Base-by-base conservation (phyloP, 2,888 invertebrate genomes). In the Balanococcus diminutus region DNA sequence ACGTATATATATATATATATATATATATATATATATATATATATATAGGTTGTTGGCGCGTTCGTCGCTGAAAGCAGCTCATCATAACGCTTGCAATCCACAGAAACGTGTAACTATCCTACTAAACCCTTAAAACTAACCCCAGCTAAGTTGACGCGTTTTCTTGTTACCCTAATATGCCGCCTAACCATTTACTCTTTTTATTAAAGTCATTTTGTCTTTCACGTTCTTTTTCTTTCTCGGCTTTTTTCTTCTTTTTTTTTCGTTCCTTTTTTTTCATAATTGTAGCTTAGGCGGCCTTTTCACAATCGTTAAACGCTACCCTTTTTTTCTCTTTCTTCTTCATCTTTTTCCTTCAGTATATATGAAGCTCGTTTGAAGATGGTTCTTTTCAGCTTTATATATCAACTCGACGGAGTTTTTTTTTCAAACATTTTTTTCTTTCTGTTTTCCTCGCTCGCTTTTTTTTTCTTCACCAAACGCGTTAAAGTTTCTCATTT, bases 121-220 rank as follows among this genome's bases (percentile, higher is more conserved):
- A 82, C 51, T 51, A 82, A 82, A 82, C 51, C 82, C 82, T 82
- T 51, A 51, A 82, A 82, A 82, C 31, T 31, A 82, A 42, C 82
- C 82, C 51, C 82, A 51, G 51, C 82, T 82, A 82, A 46, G 82
- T 51, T 46, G 82, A 51, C 51, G 82, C 51, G 51, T 82, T 82
- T 82, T 82, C 51, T 82, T 82, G 46, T 51, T 51, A 51, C 51
- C 83, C 61, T 84, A 84, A 84, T 84, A 84, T 67, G 83, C 83
- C 39, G 83, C 67, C 83, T 84, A 84, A 84, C 83, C 83, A 84
- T 84, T 84, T 84, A 84, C 83, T 84, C 67, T 84, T 36, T 84
- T 67, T 84, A 84, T 67, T 84, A 84, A 84, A 84, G 61, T 84
- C 83, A 84, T 84, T 84, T 84, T 67, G 83, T 84, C 83, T 84